Conservation (phyloP, 2,888 invertebrate genomes). For the Odontocolon sp. region DNA sequence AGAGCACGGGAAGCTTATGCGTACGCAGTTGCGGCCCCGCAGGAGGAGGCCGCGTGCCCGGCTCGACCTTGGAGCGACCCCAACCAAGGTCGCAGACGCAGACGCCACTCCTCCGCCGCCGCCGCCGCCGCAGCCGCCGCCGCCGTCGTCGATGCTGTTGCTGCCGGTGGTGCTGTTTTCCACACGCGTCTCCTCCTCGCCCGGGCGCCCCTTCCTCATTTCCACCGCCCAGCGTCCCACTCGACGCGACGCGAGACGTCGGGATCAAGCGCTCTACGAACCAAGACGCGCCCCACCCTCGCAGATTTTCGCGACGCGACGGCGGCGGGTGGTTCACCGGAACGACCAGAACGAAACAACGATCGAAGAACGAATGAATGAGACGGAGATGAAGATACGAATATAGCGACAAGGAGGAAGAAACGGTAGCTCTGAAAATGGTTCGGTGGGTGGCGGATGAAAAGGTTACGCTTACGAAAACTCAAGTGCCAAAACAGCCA, state of each 20-base stretch:
- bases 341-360: background rate
- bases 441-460: constrained; percentile 15
- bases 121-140: constrained; percentile 14
- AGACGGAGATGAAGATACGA: background rate
- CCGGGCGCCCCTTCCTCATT: constrained; percentile 17
- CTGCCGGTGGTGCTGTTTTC: constrained; percentile 42
- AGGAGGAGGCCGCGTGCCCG: constrained; percentile 64
- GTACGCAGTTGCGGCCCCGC: constrained; percentile 61
- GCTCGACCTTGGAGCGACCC: constrained; percentile 74
- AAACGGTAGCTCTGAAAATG: no score
- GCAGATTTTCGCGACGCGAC: constrained; percentile 26
- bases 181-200: constrained; percentile 22
- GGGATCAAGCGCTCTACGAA: constrained; percentile 36
- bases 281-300: constrained; percentile 35
- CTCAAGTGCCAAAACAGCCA: constrained; percentile 9
- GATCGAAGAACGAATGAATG: background rate
- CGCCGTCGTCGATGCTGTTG: constrained; percentile 27
- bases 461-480: constrained; percentile 37
- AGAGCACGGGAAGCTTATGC: constrained; percentile 59
- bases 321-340: constrained; percentile 16
- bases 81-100: constrained; percentile 75
- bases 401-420: constrained; percentile 8
- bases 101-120: constrained; percentile 67
- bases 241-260: constrained; percentile 40
- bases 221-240: constrained; percentile 26